Base-by-base conservation (phyloP, 2,888 invertebrate species). In the Dilophus febrilis region DNA sequence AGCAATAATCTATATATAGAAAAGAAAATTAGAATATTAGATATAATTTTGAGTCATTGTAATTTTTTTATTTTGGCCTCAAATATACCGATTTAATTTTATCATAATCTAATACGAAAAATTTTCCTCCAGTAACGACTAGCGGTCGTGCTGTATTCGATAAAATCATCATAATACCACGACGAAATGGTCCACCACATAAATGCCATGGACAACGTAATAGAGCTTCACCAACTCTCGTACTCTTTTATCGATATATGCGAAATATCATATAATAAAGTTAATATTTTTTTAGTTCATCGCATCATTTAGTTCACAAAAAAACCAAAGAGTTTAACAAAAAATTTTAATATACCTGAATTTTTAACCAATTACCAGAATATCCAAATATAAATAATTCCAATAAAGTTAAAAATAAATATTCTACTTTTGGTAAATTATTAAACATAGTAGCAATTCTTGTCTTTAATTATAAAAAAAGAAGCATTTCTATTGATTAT, bases 381-480 rank as follows among this genome's bases (percentile, higher is more conserved):
- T 56, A 58, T 29, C 55, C 56, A 34, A 56, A 59, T 13, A 56
- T 50, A 6, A 58, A 49, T n/a, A 58, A 43, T 36, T 59, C 59
- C 26, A 47, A 51, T 8, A 51, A 46, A 2, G 54, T 52, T 22
- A 58, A 41, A 12, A 52, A 12, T 32, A 58, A 33, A 42, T 59
- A 58, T 42, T 56, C 54, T 1, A 50, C 48, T 37, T 56, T 34
- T 29, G 29, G 22, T 8, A 22, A 6, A 22, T 22, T 22, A 22
- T 22, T 22, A 22, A 22, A 22, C 22, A 22, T 22, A 6, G 22
- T 22, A 6, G 22, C 4, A 22, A 22, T 22, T 22, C 22, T 22
- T 22, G 22, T 22, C 22, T 22, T 6, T 22, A 22, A 8, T 6
- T 22, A 22, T 22, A 22, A 6, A 22, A 6, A 22, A 22, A 22